Percentiles rank a stretch among this genome's conserved stretches.
phyloP scores from a whole-genome alignment of 2,888 invertebrate genomes.

The Entomobrya multifasciata region DNA sequence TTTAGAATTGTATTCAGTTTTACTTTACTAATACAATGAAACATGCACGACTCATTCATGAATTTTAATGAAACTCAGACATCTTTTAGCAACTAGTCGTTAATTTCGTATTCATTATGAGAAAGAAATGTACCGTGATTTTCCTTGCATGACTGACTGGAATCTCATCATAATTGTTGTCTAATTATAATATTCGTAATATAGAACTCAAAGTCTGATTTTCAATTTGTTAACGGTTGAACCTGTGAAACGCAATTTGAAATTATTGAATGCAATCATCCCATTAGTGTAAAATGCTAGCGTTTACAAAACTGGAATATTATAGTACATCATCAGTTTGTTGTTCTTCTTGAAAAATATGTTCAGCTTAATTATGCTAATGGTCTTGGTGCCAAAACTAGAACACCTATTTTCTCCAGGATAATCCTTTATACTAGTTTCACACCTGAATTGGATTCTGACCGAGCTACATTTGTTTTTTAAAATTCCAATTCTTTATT shows the following conservation, averaged over 20 bases:
- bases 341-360: not conserved
- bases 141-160: not conserved
- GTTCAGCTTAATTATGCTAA: not conserved
- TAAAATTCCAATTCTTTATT: not conserved
- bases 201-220: not conserved
- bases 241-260: not conserved
- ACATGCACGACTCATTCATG: not conserved
- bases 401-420: not conserved
- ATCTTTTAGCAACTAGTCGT: not conserved
- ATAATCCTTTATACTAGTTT: not conserved
- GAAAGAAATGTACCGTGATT: not conserved
- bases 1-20: too few species aligned
- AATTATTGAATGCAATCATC: not conserved
- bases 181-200: constrained; percentile 16
- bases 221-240: not conserved
- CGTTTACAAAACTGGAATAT: too few species aligned
- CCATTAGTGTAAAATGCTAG: not conserved
- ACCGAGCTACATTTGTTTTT: not conserved
- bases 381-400: not conserved
- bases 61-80: constrained; percentile 9
- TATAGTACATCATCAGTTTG: not conserved
- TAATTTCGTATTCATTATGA: constrained; percentile 16
- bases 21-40: too few species aligned
- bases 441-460: not conserved
- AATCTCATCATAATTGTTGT: constrained; percentile 6